Evolutionary conservation across 1,140 invertebrate species (phyloP).

Genomic region (Melipona quadrifasciata): DNA sequence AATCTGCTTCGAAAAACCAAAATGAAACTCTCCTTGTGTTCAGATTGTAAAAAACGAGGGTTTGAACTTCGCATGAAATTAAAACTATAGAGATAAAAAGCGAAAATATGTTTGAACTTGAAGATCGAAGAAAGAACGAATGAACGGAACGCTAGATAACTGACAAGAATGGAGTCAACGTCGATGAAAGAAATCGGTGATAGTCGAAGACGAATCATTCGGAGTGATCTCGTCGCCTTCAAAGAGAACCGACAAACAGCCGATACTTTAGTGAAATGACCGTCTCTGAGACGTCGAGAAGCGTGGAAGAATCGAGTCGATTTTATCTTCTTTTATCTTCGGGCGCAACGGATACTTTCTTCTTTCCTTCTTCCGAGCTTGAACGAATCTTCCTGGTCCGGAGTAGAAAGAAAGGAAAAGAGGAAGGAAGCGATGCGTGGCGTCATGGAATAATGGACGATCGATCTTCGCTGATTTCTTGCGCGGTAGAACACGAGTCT

Average conservation of each 20-base stretch:
- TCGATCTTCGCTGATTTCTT: slow-evolving; percentile 56
- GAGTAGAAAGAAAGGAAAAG: slow-evolving; percentile 44
- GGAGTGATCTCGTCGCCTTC: slow-evolving; percentile 2
- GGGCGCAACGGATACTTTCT: slow-evolving; percentile 46
- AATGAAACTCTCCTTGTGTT: too few species aligned
- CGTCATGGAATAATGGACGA: slow-evolving; percentile 32
- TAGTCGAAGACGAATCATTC: slow-evolving; percentile 14
- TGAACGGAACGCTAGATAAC: not conserved
- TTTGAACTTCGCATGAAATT: too few species aligned
- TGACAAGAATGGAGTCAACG: not conserved
- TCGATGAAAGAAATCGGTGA: slow-evolving; percentile 4
- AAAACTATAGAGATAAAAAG: too few species aligned
- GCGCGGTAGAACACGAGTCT: slow-evolving; percentile 56
- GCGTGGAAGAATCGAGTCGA: slow-evolving; percentile 12
- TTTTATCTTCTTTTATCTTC: slow-evolving; percentile 42
- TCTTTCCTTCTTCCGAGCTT: not conserved
- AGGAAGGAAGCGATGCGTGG: slow-evolving; percentile 41
- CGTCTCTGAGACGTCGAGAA: not conserved
- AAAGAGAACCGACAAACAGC: slow-evolving; percentile 37
- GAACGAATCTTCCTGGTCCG: not conserved
- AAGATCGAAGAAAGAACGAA: not conserved
- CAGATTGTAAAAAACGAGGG: too few species aligned
- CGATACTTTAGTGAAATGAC: not conserved
- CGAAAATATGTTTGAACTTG: too few species aligned
- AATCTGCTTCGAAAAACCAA: too few species aligned